phyloP scores from a whole-genome alignment of 92 coral and sea anemone genomes.

The Ricordea florida region DNA sequence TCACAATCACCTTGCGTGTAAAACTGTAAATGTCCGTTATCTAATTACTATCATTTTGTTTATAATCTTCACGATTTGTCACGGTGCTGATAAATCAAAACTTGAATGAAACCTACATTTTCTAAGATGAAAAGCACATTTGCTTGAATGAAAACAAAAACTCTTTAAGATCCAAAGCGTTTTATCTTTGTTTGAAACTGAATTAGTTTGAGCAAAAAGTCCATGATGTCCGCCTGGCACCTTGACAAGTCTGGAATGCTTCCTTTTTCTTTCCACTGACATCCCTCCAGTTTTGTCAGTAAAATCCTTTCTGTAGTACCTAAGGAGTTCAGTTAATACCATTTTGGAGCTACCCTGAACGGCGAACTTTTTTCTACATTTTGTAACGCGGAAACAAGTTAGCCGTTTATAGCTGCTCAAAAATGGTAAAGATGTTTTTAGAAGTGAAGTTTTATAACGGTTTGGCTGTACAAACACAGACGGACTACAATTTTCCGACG shows the following conservation, averaged over 20 bases:
- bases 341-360: no score
- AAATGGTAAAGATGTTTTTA: slow-evolving; percentile 28
- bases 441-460: slow-evolving; percentile 1
- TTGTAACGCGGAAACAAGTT: slow-evolving; percentile 41
- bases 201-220: slow-evolving; percentile 22
- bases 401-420: no score
- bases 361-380: slow-evolving; percentile 18
- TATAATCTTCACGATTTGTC: slow-evolving; percentile 26
- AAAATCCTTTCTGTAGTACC: slow-evolving; percentile 29
- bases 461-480: neutral
- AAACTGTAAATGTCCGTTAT: slow-evolving; percentile 6
- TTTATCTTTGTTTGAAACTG: slow-evolving; percentile 17
- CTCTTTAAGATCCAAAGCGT: slow-evolving; percentile 21
- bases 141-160: slow-evolving; percentile 30
- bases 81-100: slow-evolving; percentile 19
- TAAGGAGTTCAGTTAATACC: slow-evolving; percentile 22
- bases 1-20: slow-evolving; percentile 11
- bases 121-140: slow-evolving; percentile 20
- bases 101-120: slow-evolving; percentile 21
- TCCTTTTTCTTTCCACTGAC: slow-evolving; percentile 32
- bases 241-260: slow-evolving; percentile 37
- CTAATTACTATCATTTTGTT: slow-evolving; percentile 38
- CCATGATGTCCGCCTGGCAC: slow-evolving; percentile 12
- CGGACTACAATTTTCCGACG: no score
- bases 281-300: slow-evolving; percentile 13